A percentile compares a stretch with the other conserved stretches of the same genome.
phyloP scores from a whole-genome alignment of 2,888 invertebrate species.

The Harpagoxenus sublaevis region DNA sequence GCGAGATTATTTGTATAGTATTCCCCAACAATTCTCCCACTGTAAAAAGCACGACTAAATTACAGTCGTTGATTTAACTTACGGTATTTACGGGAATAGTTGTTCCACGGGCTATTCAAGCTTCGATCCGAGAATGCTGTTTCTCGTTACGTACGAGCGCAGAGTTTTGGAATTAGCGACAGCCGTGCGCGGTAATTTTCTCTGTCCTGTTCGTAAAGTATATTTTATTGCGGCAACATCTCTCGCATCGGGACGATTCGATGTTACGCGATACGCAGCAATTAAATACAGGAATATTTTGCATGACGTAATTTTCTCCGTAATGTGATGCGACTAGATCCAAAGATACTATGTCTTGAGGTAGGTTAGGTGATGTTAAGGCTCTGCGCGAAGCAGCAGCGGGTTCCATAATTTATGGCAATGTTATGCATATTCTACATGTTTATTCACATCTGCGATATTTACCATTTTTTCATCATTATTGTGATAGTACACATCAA shows the following conservation, averaged over 20 bases:
- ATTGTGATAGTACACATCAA: not conserved
- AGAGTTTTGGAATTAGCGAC: slow-evolving; percentile 67
- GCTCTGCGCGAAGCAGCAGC: slow-evolving; percentile 10
- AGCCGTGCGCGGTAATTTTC: slow-evolving; percentile 59
- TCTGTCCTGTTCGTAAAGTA: slow-evolving; percentile 48
- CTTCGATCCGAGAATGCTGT: slow-evolving; percentile 47
- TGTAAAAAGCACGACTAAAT: slow-evolving; percentile 30
- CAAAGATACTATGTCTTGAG: slow-evolving; percentile 55
- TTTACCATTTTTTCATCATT: not conserved
- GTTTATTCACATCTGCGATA: slow-evolving; percentile 27
- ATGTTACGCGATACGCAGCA: slow-evolving; percentile 48
- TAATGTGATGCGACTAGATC: slow-evolving; percentile 48
- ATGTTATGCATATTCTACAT: slow-evolving; percentile 30
- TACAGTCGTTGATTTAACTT: slow-evolving; percentile 38
- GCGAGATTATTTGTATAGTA: slow-evolving; percentile 33
- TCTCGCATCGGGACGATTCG: slow-evolving; percentile 44
- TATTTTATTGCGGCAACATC: slow-evolving; percentile 50
- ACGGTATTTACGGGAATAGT: slow-evolving; percentile 45
- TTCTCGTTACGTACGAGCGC: slow-evolving; percentile 53
- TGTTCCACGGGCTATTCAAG: slow-evolving; percentile 33
- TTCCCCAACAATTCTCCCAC: slow-evolving; percentile 10
- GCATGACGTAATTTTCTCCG: slow-evolving; percentile 47
- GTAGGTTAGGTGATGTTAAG: slow-evolving; percentile 53
- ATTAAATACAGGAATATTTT: slow-evolving; percentile 53
- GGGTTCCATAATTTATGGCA: slow-evolving; percentile 35